Percentiles rank a stretch among this genome's conserved stretches.
Evolutionary conservation across 2,113 vertebrate genomes (phyloP).

Genomic region (Cyphomyrus plagiostoma): DNA sequence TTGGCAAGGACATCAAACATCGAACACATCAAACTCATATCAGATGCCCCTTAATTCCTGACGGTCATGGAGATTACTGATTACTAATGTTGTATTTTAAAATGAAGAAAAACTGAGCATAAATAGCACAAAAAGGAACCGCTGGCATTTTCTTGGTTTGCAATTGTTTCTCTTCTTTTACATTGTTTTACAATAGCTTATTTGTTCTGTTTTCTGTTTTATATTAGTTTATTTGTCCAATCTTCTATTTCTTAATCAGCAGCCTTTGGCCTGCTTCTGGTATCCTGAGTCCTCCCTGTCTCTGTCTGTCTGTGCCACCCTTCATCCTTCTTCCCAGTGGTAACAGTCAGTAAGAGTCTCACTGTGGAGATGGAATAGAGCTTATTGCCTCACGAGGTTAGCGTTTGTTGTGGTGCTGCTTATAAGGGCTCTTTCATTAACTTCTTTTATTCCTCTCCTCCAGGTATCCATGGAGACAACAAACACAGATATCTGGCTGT

Average conservation of each 20-base stretch:
- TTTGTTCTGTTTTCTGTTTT: neutral
- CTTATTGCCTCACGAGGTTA: neutral
- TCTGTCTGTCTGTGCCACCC: neutral
- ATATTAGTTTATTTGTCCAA: neutral
- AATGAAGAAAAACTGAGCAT: neutral
- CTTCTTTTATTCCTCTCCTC: slow-evolving; percentile 5
- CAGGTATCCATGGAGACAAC: neutral
- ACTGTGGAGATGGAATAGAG: neutral
- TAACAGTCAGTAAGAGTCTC: neutral
- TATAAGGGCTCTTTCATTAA: neutral
- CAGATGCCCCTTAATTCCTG: too few species aligned
- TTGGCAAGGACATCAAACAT: neutral
- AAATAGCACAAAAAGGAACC: neutral
- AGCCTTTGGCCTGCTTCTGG: neutral
- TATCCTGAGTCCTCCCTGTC: neutral
- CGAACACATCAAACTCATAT: neutral
- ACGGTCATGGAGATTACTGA: neutral
- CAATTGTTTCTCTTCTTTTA: neutral
- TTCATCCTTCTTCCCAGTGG: neutral
- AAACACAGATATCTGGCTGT: neutral
- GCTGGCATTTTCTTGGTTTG: neutral
- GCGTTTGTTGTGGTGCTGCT: neutral
- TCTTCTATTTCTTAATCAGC: slow-evolving; percentile 7
- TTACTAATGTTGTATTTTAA: neutral
- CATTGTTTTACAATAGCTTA: neutral